These are phyloP conservation scores for Megalonaias nervosa DNA, from an alignment of 1,140 invertebrate genomes.

Conservation along the genomic window DNA sequence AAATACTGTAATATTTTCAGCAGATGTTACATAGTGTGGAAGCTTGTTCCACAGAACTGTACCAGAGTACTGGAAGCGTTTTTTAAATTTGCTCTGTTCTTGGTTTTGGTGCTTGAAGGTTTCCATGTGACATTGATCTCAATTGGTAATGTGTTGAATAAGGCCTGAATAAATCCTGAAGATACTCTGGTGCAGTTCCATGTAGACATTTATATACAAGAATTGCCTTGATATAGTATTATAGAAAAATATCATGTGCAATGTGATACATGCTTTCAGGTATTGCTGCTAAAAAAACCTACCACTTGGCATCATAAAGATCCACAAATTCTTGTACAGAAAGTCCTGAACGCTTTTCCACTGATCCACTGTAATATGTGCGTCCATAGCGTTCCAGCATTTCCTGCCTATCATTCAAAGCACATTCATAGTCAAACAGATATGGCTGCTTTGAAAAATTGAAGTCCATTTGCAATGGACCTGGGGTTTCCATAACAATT, in stretches of 20 bases:
- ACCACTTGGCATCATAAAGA: constrained; percentile 66
- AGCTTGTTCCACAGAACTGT: too few relatives aligned
- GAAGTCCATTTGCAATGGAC: neutral
- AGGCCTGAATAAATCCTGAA: too few relatives aligned
- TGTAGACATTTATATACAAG: neutral
- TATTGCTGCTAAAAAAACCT: neutral
- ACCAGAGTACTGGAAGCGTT: too few relatives aligned
- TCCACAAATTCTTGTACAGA: constrained; percentile 56
- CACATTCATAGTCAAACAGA: constrained; percentile 26
- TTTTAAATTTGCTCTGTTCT: too few relatives aligned
- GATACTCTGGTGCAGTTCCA: too few relatives aligned
- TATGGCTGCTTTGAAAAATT: constrained; percentile 40
- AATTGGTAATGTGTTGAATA: too few relatives aligned
- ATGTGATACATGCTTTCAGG: too few relatives aligned
- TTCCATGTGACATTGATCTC: neutral
- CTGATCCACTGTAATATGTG: constrained; percentile 25
- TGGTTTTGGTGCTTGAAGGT: neutral
- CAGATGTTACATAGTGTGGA: too few relatives aligned
- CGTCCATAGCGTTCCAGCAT: constrained; percentile 52
- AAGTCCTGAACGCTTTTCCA: constrained; percentile 52
- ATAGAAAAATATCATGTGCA: neutral
- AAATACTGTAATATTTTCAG: too few relatives aligned
- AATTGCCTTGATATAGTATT: neutral
- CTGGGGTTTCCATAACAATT: neutral
- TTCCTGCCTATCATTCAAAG: constrained; percentile 36